A percentile compares a stretch with the other conserved stretches of the same genome.
These are phyloP conservation scores for Falco columbarius DNA, from an alignment of 2,797 vertebrate genomes.

Conservation along the genomic window DNA sequence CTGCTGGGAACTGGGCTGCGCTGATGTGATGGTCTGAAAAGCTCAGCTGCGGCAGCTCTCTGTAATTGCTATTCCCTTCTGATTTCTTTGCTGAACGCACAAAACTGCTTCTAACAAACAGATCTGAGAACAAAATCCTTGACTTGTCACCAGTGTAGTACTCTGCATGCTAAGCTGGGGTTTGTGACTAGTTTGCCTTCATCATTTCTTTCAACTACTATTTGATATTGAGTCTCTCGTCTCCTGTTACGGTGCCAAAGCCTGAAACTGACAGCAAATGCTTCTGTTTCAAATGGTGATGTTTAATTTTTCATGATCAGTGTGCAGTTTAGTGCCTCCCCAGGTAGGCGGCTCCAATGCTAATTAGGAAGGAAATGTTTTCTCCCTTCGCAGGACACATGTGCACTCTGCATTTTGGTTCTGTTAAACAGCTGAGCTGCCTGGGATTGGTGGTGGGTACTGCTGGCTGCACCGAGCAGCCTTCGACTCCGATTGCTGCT, in stretches of 20 bases:
- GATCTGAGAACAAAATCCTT: conserved; percentile 50
- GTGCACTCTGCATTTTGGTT: not conserved
- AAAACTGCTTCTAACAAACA: conserved; percentile 55
- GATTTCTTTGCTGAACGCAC: conserved; percentile 63
- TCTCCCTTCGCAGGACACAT: not conserved
- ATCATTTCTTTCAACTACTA: not conserved
- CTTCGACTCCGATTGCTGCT: not conserved
- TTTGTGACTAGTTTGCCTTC: not conserved
- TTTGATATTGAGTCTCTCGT: not conserved
- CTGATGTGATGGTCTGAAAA: conserved; percentile 26
- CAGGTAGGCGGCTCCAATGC: conserved; percentile 40
- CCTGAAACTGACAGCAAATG: not conserved
- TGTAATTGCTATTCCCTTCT: conserved; percentile 69
- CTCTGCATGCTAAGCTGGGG: conserved; percentile 2
- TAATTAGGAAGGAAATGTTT: conserved; percentile 60
- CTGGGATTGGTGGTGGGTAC: not conserved
- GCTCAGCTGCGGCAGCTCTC: conserved; percentile 61
- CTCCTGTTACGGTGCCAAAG: conserved; percentile 7
- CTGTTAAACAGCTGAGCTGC: not conserved
- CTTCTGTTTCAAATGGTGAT: not conserved
- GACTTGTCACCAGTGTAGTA: conserved; percentile 42
- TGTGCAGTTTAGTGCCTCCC: conserved; percentile 51
- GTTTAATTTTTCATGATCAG: conserved; percentile 74
- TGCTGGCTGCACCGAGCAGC: not conserved
- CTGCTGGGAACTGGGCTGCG: conserved; percentile 27